A percentile compares a stretch with the other conserved stretches of the same genome.
Conservation (phyloP, 2,797 vertebrate genomes). For the Molossus alvarezi region DNA sequence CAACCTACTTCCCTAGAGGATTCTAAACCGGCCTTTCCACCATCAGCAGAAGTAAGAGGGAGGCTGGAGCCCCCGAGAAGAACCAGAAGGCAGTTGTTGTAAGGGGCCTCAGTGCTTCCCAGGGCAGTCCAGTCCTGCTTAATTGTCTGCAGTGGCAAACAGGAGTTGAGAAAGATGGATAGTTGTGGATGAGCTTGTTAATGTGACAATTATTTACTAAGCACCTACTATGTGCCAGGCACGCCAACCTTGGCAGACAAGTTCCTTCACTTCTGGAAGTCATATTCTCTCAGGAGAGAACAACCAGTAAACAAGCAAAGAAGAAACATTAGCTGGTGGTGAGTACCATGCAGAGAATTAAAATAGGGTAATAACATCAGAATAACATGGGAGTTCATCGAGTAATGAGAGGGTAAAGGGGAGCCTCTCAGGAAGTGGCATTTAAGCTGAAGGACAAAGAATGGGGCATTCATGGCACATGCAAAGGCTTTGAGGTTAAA, state of each 20-base stretch:
- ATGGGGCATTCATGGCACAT: accelerated
- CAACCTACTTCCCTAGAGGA: background rate
- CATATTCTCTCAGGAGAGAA: accelerated
- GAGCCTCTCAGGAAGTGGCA: background rate
- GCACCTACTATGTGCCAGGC: background rate
- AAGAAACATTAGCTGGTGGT: slow-evolving; percentile 27
- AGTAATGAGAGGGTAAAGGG: background rate
- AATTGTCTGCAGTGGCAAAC: background rate
- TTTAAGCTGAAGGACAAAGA: background rate
- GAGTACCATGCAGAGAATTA: background rate
- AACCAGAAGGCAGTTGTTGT: accelerated
- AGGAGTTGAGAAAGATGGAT: background rate
- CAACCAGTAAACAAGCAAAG: background rate
- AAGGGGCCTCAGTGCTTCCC: background rate
- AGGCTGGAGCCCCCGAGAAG: background rate
- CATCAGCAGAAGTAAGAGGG: no score
- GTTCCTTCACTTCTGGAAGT: background rate
- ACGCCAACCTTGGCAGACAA: accelerated
- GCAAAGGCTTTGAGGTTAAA: background rate
- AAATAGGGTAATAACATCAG: background rate
- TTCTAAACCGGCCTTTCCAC: background rate
- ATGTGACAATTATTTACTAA: background rate
- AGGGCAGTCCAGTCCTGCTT: background rate
- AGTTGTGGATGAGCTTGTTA: background rate
- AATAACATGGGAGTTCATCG: background rate